phyloP scores from a whole-genome alignment of 2,888 invertebrate species.

The Pediacus dermestoides region DNA sequence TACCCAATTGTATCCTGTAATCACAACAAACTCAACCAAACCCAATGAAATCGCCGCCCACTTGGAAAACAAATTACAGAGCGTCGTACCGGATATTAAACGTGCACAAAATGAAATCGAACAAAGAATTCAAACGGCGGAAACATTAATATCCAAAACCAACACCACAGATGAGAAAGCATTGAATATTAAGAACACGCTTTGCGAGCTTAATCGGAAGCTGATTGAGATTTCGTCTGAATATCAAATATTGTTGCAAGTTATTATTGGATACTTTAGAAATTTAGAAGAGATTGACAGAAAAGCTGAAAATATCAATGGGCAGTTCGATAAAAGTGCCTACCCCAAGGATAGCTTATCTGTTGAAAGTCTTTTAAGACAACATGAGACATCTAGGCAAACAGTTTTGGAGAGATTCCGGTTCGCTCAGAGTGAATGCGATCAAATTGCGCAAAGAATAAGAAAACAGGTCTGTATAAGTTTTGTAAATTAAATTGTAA shows the following conservation, averaged over 20 bases:
- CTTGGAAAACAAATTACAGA: conserved; percentile 56
- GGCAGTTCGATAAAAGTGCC: conserved; percentile 43
- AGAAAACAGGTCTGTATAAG: conserved; percentile 58
- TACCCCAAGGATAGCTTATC: conserved; percentile 51
- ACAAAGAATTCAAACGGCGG: conserved; percentile 62
- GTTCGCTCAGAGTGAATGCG: conserved; percentile 64
- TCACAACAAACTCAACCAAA: conserved; percentile 60
- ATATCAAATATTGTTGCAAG: conserved; percentile 66
- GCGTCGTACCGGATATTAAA: conserved; percentile 59
- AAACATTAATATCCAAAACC: conserved; percentile 62
- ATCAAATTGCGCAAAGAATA: conserved; percentile 65
- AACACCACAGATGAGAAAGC: conserved; percentile 52
- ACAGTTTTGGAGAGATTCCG: conserved; percentile 64
- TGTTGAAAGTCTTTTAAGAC: conserved; percentile 56
- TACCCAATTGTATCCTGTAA: conserved; percentile 70
- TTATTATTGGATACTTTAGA: conserved; percentile 65
- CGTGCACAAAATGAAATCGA: conserved; percentile 66
- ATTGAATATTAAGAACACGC: conserved; percentile 61
- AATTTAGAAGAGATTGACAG: conserved; percentile 62
- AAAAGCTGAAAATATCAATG: conserved; percentile 57
- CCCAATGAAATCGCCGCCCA: conserved; percentile 56
- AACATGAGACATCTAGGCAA: conserved; percentile 64
- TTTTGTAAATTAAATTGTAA: no score
- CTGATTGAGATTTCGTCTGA: conserved; percentile 66
- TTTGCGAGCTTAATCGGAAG: conserved; percentile 63